Conservation (phyloP, 2,797 vertebrate species). For the Fringilla coelebs region DNA sequence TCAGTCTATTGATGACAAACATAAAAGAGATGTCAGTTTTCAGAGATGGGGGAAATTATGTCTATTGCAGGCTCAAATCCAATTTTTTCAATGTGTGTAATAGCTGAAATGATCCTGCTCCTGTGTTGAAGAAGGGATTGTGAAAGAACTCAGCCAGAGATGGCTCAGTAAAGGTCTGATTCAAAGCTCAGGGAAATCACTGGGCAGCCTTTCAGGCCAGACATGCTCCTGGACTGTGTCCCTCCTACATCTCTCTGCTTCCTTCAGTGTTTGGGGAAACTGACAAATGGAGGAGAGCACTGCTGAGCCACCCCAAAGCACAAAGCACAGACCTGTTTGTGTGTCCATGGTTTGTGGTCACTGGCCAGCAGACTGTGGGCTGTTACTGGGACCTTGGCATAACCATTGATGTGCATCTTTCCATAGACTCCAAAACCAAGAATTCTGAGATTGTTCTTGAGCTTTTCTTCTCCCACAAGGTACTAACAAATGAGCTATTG, state of each 20-base stretch:
- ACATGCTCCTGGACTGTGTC: not conserved
- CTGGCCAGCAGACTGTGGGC: not conserved
- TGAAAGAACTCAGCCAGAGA: not conserved
- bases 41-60: not conserved
- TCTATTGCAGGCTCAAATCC: conserved; percentile 15
- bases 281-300: not conserved
- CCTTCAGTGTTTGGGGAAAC: not conserved
- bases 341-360: not conserved
- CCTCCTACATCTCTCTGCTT: not conserved
- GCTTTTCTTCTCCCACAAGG: conserved; percentile 30
- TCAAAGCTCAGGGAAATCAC: not conserved
- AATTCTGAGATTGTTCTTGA: not conserved
- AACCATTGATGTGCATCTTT: not conserved
- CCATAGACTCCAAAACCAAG: not conserved
- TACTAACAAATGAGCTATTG: conserved; percentile 53
- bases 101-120: not conserved
- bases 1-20: not conserved
- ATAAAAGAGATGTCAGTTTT: conserved; percentile 1
- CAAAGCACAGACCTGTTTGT: not conserved
- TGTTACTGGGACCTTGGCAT: not conserved
- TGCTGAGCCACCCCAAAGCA: not conserved
- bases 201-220: not conserved
- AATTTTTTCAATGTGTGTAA: not conserved
- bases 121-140: not conserved
- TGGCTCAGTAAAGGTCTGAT: not conserved